A percentile compares a stretch with the other conserved stretches of the same genome.
phyloP scores from a whole-genome alignment of 2,888 invertebrate species.

The Agrochola litura region DNA sequence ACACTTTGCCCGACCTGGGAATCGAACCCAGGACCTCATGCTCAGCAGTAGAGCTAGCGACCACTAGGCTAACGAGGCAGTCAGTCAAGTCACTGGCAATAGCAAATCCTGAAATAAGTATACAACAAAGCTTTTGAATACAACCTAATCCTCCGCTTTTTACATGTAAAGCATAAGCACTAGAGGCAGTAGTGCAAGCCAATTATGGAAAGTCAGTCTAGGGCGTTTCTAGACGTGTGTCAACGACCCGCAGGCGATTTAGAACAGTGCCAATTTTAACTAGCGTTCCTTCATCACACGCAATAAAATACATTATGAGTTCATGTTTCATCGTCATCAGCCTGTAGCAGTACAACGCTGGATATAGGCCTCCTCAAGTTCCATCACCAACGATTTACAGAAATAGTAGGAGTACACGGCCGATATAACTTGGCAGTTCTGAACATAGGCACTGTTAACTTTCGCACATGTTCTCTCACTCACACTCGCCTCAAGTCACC shows the following conservation, averaged over 20 bases:
- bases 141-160: neutral
- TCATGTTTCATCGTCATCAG: neutral
- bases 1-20: no score
- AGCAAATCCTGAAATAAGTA: neutral
- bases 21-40: no score
- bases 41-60: no score
- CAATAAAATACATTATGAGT: neutral
- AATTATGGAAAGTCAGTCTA: slow-evolving; percentile 6
- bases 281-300: neutral
- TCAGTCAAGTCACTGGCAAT: neutral
- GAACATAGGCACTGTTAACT: no score
- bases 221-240: slow-evolving; percentile 18
- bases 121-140: no score
- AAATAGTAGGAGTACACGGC: neutral
- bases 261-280: slow-evolving; percentile 36
- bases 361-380: neutral
- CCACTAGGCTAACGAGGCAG: no score
- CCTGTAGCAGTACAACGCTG: no score
- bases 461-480: no score
- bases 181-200: neutral
- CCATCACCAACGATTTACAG: neutral
- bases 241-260: slow-evolving; percentile 35
- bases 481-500: no score
- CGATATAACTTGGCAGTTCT: no score
- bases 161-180: neutral